phyloP scores from a whole-genome alignment of 2,113 vertebrate species.

The Amazona vittata region DNA sequence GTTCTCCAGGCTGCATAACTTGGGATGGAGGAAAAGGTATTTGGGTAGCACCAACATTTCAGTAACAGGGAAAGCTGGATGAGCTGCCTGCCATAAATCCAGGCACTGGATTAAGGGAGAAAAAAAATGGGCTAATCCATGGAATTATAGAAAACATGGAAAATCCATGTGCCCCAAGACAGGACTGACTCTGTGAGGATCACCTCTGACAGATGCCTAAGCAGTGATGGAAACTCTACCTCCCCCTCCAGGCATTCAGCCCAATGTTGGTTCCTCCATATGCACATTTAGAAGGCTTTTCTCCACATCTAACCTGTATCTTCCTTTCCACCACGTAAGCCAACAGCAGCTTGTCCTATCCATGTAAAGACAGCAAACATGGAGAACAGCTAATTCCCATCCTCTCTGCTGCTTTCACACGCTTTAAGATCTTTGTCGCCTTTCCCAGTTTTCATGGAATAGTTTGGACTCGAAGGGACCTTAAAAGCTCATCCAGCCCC shows the following conservation, averaged over 20 bases:
- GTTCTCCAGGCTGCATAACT: neutral
- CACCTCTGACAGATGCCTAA: neutral
- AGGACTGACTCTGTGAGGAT: neutral
- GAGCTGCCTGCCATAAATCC: neutral
- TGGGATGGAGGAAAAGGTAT: neutral
- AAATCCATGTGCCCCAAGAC: neutral
- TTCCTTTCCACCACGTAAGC: neutral
- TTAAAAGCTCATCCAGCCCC: neutral
- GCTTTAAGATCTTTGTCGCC: neutral
- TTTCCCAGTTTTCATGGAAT: neutral
- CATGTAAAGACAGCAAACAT: fast-evolving
- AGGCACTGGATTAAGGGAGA: neutral
- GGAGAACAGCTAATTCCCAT: neutral
- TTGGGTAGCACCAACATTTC: neutral
- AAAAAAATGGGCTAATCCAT: neutral
- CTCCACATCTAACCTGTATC: fast-evolving
- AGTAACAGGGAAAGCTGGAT: neutral
- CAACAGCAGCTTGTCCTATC: neutral
- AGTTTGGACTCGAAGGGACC: neutral
- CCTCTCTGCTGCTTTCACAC: neutral
- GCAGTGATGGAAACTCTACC: fast-evolving
- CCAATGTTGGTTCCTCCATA: neutral
- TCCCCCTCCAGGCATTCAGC: neutral
- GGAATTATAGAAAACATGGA: neutral
- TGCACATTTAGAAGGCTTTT: neutral